Evolutionary conservation across 1,140 invertebrate genomes (phyloP), one percentile per base, ranked within the genome.

Genomic region (Drosophila pseudoananassae): DNA sequence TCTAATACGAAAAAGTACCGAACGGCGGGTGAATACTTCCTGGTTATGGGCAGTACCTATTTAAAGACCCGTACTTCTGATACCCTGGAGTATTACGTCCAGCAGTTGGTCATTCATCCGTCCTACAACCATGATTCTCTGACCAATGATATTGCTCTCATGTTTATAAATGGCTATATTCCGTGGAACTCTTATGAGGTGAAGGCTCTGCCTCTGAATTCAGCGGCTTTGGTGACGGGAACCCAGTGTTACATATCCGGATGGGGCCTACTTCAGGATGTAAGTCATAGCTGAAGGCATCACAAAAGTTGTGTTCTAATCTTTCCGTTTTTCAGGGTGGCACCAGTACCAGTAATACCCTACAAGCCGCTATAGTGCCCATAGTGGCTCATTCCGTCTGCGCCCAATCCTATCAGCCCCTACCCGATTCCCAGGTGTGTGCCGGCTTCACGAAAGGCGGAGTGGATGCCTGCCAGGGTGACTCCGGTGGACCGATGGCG

Each of bases 391-490:
- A 64, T 8, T 3, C 40, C 0, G 33, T 45, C 9, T 91, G 90
- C 8, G 7, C n/a, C 1, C 1, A n/a, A 0, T 55, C 47, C 7
- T 91, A 89, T 27, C 40, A 36, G 0, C 5, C 3, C 10, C 17
- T 71, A 9, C 52, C 49, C 0, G 0, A 2, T 6, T 68, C 58
- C 9, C 54, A 87, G 51, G 8, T 91, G 9, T 91, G 89, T 15
- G 88, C 84, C 6, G 89, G 88, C 10, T 74, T 33, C 38, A 36
- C 49, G 50, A 2, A 0, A 1, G 88, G 88, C 5, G 88, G 82
- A 3, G 17, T 75, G 8, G 91, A 90, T 59, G 66, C 91, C 27
- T 92, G 91, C 38, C 90, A 91, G 55, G 92, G 92, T n/a, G 90
- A 90, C 46, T 91, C 91, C 14, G 91, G 91, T 8, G 88, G 91